Conservation (phyloP, 2,113 vertebrate genomes). For the Phaethon lepturus region DNA sequence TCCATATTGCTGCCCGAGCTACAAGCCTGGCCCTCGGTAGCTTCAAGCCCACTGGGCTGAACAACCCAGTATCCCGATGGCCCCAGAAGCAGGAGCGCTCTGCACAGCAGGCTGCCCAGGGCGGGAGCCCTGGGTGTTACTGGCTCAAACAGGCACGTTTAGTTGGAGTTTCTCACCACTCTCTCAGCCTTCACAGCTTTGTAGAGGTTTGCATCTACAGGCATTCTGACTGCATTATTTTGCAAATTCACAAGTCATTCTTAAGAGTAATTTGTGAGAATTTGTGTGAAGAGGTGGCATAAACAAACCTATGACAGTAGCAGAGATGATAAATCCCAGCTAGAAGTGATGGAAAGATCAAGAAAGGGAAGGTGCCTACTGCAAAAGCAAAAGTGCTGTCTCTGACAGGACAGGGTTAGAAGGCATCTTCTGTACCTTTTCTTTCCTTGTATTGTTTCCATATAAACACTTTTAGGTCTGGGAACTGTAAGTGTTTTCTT, state of each 20-base stretch:
- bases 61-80: not conserved
- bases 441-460: not conserved
- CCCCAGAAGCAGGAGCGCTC: rapidly evolving
- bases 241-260: not conserved
- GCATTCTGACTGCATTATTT: not conserved
- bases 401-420: not conserved
- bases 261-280: not conserved
- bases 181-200: not conserved
- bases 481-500: not conserved
- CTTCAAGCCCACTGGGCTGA: not conserved
- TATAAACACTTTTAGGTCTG: not conserved
- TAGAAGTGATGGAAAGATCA: not conserved
- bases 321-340: not conserved
- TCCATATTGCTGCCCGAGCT: not conserved
- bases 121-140: not conserved
- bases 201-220: not conserved
- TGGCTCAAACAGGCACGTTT: not conserved
- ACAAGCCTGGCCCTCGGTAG: not conserved
- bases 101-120: rapidly evolving
- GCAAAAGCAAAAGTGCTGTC: not conserved
- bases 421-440: not conserved
- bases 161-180: not conserved
- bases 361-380: not conserved
- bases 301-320: not conserved
- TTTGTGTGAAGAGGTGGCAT: not conserved